Percentiles rank a stretch among this genome's conserved stretches.
These are phyloP conservation scores for Torymus texanus DNA, from an alignment of 2,888 invertebrate genomes.

Conservation along the genomic window DNA sequence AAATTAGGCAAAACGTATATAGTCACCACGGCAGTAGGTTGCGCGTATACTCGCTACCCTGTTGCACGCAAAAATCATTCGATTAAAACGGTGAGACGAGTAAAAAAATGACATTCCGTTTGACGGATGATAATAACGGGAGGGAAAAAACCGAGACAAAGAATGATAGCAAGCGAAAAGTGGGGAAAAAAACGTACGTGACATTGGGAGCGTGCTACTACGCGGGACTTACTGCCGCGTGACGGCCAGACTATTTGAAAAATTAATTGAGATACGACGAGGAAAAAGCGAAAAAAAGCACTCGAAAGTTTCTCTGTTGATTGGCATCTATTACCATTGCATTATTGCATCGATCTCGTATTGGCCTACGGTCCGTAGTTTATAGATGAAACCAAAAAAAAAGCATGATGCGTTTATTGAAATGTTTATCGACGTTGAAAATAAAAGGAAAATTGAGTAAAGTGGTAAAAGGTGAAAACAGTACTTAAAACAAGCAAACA, in stretches of 20 bases:
- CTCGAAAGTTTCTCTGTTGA: constrained; percentile 57
- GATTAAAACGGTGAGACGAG: background rate
- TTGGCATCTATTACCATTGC: constrained; percentile 49
- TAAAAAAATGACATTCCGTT: background rate
- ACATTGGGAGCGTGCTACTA: constrained; percentile 11
- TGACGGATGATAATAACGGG: background rate
- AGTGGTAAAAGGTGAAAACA: constrained; percentile 20
- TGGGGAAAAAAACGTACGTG: background rate
- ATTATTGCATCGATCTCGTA: constrained; percentile 50
- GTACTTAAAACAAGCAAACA: constrained; percentile 51
- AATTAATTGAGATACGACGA: constrained; percentile 22
- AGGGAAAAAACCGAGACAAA: background rate
- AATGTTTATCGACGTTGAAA: constrained; percentile 52
- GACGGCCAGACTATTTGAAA: constrained; percentile 15
- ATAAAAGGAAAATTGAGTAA: constrained; percentile 24
- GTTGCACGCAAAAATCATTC: background rate
- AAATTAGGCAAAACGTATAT: background rate
- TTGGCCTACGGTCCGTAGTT: constrained; percentile 54
- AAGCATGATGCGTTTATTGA: constrained; percentile 52
- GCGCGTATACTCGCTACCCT: constrained; percentile 13
- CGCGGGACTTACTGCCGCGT: constrained; percentile 4
- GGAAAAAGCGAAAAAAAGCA: constrained; percentile 42
- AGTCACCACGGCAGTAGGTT: background rate
- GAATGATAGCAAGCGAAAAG: background rate
- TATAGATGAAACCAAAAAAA: constrained; percentile 47